phyloP scores from a whole-genome alignment of 1,140 invertebrate species.

The Hydropsyche tenuis region DNA sequence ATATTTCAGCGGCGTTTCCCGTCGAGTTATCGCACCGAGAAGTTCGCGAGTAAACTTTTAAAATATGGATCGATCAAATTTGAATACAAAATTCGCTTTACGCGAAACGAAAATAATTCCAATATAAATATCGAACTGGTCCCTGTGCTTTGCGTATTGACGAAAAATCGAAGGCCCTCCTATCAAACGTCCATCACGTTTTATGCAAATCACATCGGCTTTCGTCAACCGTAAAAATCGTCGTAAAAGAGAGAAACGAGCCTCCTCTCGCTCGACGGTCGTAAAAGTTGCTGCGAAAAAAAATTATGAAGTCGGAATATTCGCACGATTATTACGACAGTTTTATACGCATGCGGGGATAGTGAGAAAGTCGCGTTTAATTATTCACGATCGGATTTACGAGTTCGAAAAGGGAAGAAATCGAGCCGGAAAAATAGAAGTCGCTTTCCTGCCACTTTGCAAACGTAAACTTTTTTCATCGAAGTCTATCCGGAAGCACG shows the following conservation, averaged over 20 bases:
- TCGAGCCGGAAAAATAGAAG: background rate
- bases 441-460: background rate
- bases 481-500: background rate
- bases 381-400: conserved; percentile 1
- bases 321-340: background rate
- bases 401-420: background rate
- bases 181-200: conserved; percentile 20
- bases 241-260: conserved; percentile 1
- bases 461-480: conserved; percentile 7
- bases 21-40: no score
- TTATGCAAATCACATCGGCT: conserved; percentile 16
- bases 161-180: background rate
- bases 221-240: conserved; percentile 3
- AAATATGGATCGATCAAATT: no score
- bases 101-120: no score
- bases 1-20: no score
- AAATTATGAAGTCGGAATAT: conserved; percentile 1
- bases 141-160: background rate
- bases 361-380: background rate
- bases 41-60: no score
- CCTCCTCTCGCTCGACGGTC: background rate
- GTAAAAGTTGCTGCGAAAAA: background rate
- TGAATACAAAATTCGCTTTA: no score
- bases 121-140: no score
- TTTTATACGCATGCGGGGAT: background rate